Evolutionary conservation across 2,797 vertebrate genomes (phyloP), one percentile per base, ranked within the genome.

Genomic region (Poecilia velifera): DNA sequence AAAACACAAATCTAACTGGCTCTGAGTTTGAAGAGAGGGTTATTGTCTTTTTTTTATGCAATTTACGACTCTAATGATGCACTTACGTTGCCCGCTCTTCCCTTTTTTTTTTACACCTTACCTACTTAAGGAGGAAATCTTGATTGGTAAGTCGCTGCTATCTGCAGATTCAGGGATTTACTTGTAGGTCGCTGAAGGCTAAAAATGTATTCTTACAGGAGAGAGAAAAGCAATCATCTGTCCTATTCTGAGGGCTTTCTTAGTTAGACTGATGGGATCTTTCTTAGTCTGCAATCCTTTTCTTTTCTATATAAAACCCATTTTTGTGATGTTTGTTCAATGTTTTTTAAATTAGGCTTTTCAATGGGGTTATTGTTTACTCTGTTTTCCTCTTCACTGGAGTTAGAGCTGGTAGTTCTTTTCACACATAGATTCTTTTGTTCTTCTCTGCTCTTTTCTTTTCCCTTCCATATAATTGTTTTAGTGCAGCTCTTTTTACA

Each of bases 81-180:
- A 98, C 98, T 99, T 97, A 98, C 96, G 96, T 98, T 98, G 96
- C 97, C 97, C 97, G 97, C 97, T 99, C 98, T 99, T 98, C 98
- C 98, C 98, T 36, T 80, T 99, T 99, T 99, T 98, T 99, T 98
- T 98, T 99, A 98, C 98, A 99, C 98, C 98, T 97, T 99, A 98
- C 98, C 97, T 99, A 98, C 98, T 99, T 98, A 99, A 99, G 98
- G 98, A 99, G 98, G 98, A 99, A 97, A 96, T 98, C 98, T 98
- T 98, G 98, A 98, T 99, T 98, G 98, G 98, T 99, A 99, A 99
- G 98, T 99, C 96, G 98, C 98, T 98, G 96, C 97, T 96, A 97
- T 97, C 96, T 95, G 96, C 98, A 98, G 98, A 98, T 96, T 96
- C 92, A 99, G 98, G 97, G 97, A 95, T 97, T 96, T 97, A 95